Evolutionary conservation across 2,113 vertebrate genomes (phyloP).

Genomic region (Amphiprion ocellaris): DNA sequence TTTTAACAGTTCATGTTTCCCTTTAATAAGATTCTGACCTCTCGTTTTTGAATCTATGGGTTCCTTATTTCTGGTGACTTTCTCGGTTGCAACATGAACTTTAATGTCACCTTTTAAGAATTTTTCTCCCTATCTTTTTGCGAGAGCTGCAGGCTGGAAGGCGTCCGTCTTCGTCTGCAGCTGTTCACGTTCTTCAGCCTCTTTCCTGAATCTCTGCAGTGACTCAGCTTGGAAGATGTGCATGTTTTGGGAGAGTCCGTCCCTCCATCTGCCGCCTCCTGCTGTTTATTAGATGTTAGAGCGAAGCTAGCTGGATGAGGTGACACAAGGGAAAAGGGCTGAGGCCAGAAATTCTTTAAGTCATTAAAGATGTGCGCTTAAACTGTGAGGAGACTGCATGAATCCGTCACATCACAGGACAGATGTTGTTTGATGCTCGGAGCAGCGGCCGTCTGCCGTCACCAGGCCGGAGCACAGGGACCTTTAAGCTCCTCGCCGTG

Average conservation of each 20-base stretch:
- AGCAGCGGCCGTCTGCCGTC: neutral
- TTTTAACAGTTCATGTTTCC: too few relatives aligned
- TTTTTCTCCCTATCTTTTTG: neutral
- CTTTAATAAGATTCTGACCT: too few relatives aligned
- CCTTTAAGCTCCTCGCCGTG: neutral
- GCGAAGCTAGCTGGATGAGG: neutral
- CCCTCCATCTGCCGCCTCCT: conserved; percentile 27
- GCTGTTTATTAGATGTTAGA: conserved; percentile 23
- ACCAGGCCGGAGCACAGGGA: neutral
- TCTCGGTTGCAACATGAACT: too few relatives aligned
- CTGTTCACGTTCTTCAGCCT: conserved; percentile 6
- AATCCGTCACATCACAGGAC: conserved; percentile 13
- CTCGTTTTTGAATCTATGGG: too few relatives aligned
- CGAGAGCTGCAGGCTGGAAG: neutral
- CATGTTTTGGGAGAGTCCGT: neutral
- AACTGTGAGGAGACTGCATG: conserved; percentile 12
- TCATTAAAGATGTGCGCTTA: conserved; percentile 1
- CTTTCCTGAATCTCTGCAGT: neutral
- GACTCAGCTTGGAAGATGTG: conserved; percentile 1
- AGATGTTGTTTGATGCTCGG: conserved; percentile 31
- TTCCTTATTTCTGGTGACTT: too few relatives aligned
- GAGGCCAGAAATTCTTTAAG: conserved; percentile 3
- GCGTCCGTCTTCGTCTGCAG: conserved; percentile 23
- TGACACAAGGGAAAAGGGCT: neutral
- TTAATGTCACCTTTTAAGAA: neutral